Base-by-base conservation (phyloP, 2,888 invertebrate genomes). In the Tolmerus cingulatus region DNA sequence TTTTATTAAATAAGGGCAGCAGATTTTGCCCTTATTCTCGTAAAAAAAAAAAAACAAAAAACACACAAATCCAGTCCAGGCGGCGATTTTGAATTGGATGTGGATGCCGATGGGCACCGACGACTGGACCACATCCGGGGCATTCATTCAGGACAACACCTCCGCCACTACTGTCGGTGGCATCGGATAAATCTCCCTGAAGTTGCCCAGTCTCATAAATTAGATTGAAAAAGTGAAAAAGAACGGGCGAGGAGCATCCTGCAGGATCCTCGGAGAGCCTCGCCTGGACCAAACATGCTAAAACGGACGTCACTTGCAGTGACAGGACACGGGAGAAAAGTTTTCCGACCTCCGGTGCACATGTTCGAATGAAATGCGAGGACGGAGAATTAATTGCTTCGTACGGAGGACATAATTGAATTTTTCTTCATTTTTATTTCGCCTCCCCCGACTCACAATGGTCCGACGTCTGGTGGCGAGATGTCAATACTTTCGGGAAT, bases 311-410 rank as follows among this genome's bases (percentile, higher is more conserved):
- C 86, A 86, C 74, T 86, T 86, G 86, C 86, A 86, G 51, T 76
- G 86, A 86, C 86, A 86, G 86, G 84, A 30, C 37, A 37, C 40
- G 74, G 74, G 66, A 84, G 74, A 84, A 84, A 74, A 84, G 74
- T 74, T 74, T 84, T 84, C 74, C 84, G 57, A 74, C 74, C 84
- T 84, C 66, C 84, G 84, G 84, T 84, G 66, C 84, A 84, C 84
- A 84, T 84, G 74, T 84, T 51, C 46, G n/a, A 74, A 23, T 46
- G 30, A 86, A 86, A 86, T 84, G 37, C 74, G 19, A 57, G 74
- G 30, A 86, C 86, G 76, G 76, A 76, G 57, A 86, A 86, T 86
- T 86, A 86, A 86, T 86, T 86, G 76, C 86, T 86, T 86, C 86
- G 76, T 86, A 76, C 86, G 27, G 76, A 74, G 86, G 86, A 74